Evolutionary conservation across 2,797 vertebrate genomes (phyloP), one percentile per base, ranked within the genome.

Genomic region (Chaetophractus vellerosus): DNA sequence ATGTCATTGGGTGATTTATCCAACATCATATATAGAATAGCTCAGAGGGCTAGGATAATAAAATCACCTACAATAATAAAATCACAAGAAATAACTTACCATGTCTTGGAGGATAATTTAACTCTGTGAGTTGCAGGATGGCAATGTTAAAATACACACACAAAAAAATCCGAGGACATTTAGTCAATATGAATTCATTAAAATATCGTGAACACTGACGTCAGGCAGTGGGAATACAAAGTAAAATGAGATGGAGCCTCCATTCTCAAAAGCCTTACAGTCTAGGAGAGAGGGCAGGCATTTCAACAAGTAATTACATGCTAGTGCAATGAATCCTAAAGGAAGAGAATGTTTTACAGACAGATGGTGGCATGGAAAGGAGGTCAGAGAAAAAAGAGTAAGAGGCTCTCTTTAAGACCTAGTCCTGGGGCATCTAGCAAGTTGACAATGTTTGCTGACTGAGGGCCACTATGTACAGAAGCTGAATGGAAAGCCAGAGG

Each of bases 141-240:
- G 33, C 41, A 90, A 63, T 48, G 59, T 48, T 64, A 87, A 71
- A 28, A 88, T 14, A n/a, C n/a, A n/a, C n/a, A n/a, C n/a, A 24
- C 21, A 88, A 24, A 31, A 31, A 52, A 41, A 96, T 31, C 38
- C 28, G 82, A n/a, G n/a, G n/a, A 59, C 2, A 45, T 23, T 80
- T 74, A 50, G 9, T 80, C 66, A 81, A 8, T 68, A 76, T 87
- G 71, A 84, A 89, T 48, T 88, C 81, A 63, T 33, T 72, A 88
- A 87, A 45, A 36, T 41, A 72, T 7, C 4, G 26, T 88, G 63
- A 69, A 74, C 26, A 90, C 55, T 15, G 66, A 63, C 18, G 18
- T 50, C 15, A 69, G 80, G 91, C 36, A 69, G 7, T 31, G 33
- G 45, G 41, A 85, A 71, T 50, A 63, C 12, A 69, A 93, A 59